Evolutionary conservation across 2,797 vertebrate species (phyloP).

Genomic region (Peromyscus eremicus): DNA sequence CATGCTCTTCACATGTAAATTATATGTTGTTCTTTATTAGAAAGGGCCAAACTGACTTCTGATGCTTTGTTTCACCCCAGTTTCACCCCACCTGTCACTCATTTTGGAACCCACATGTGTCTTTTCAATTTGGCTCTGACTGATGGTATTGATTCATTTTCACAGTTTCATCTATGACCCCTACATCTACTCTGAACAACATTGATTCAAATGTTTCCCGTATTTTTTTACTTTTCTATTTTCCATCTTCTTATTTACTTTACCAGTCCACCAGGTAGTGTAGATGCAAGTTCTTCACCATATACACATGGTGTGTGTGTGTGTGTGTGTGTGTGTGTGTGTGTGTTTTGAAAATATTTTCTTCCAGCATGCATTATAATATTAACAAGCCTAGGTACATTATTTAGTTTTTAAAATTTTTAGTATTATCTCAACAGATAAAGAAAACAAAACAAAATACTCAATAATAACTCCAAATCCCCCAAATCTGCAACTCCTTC

Average conservation of each 20-base stretch:
- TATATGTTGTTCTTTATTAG: neutral
- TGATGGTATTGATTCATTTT: neutral
- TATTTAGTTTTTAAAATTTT: neutral
- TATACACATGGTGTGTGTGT: neutral
- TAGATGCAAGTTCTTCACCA: neutral
- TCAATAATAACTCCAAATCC: neutral
- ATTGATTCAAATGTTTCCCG: neutral
- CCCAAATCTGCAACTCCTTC: neutral
- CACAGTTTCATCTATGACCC: neutral
- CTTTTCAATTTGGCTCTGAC: neutral
- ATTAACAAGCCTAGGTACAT: neutral
- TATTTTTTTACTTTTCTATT: neutral
- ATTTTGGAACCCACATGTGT: fast-evolving
- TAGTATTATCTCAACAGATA: neutral
- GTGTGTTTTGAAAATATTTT: neutral
- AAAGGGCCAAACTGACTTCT: neutral
- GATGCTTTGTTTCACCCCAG: neutral
- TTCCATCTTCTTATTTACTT: neutral
- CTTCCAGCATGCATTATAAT: neutral
- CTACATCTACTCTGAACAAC: neutral
- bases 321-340: neutral
- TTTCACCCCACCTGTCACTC: neutral
- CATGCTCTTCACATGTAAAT: neutral
- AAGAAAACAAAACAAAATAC: neutral
- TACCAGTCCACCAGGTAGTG: neutral